Percentiles rank a stretch among this genome's conserved stretches.
These are phyloP conservation scores for Zoanthus gigantus DNA, from an alignment of 92 coral and sea anemone genomes.

Conservation along the genomic window DNA sequence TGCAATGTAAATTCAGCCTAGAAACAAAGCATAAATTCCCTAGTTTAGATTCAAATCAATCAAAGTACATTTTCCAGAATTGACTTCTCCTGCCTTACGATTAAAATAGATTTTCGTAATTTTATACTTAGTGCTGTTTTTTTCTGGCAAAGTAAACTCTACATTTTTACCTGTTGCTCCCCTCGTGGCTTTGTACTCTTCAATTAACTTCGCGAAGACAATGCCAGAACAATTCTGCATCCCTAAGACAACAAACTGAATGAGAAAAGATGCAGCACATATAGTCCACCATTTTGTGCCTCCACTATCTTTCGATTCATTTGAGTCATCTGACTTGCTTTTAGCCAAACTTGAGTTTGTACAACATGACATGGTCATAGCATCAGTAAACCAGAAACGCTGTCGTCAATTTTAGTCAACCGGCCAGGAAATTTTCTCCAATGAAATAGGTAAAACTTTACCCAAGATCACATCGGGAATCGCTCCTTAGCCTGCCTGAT, in stretches of 20 bases:
- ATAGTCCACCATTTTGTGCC: constrained; percentile 43
- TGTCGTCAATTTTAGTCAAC: too few species aligned
- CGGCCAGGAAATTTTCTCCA: too few species aligned
- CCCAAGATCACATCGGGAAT: too few species aligned
- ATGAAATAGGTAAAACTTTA: too few species aligned
- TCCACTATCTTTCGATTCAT: not conserved
- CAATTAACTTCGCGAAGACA: constrained; percentile 43
- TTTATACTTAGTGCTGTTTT: not conserved
- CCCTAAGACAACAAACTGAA: constrained; percentile 67
- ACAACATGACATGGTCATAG: not conserved
- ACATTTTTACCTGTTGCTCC: constrained; percentile 53
- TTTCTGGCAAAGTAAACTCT: not conserved
- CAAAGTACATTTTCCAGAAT: not conserved
- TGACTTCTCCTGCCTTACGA: not conserved
- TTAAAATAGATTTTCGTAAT: not conserved
- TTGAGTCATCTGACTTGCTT: not conserved
- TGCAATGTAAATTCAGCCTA: too few species aligned
- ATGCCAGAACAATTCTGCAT: constrained; percentile 66
- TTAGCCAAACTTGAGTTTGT: not conserved
- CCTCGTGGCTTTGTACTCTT: constrained; percentile 46
- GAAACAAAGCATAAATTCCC: too few species aligned
- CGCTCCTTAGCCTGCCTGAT: too few species aligned
- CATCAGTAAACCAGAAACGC: too few species aligned
- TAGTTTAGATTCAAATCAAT: too few species aligned
- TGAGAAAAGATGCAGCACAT: constrained; percentile 54